Evolutionary conservation across 1,140 invertebrate genomes (phyloP), one percentile per base, ranked within the genome.

Genomic region (Mya arenaria): DNA sequence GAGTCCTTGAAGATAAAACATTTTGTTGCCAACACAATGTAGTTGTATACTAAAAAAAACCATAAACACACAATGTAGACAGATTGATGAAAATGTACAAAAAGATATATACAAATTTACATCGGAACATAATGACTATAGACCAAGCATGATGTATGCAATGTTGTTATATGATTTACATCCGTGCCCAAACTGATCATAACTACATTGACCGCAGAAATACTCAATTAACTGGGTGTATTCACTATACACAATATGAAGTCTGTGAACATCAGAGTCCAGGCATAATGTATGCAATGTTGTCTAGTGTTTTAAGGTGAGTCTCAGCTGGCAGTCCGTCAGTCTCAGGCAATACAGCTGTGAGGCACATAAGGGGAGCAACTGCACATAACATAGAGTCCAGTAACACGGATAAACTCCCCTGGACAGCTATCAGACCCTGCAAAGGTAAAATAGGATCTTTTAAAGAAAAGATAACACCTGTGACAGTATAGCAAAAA

Each of bases 211-310:
- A n/a, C n/a, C n/a, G n/a, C n/a, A n/a, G n/a, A n/a, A n/a, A n/a
- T n/a, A n/a, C n/a, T n/a, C n/a, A n/a, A n/a, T n/a, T n/a, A n/a
- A n/a, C n/a, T n/a, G n/a, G n/a, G n/a, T n/a, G n/a, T n/a, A n/a
- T n/a, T n/a, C n/a, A n/a, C n/a, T n/a, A n/a, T n/a, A n/a, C n/a
- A n/a, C n/a, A n/a, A n/a, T n/a, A n/a, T n/a, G n/a, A n/a, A n/a
- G n/a, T n/a, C n/a, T n/a, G n/a, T n/a, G n/a, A n/a, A n/a, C 13
- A 44, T 95, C 95, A 98, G 34, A 99, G 94, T 84, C 98, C 98
- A 25, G 98, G 98, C 98, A 99, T 99, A 84, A 99, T 97, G 90
- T 98, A 99, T 0, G 97, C 97, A 82, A 99, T 97, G 92, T 98
- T 98, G 92, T 99, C 97, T 36, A 99, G 94, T 34, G 97, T 97